These are phyloP conservation scores for Pitangus sulphuratus DNA, from an alignment of 2,797 vertebrate species.

Conservation along the genomic window DNA sequence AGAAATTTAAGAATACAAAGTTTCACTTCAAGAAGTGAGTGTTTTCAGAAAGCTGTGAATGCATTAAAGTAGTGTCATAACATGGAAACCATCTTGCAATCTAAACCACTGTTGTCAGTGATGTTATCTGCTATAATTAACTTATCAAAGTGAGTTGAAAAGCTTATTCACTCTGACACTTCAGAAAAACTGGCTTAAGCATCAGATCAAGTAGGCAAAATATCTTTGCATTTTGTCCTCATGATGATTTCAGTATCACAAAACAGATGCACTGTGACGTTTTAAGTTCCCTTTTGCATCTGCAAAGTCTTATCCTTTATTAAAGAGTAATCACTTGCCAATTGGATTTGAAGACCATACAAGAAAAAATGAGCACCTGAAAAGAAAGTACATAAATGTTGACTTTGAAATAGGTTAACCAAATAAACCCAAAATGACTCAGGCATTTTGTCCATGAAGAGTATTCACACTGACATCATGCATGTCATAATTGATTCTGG, in stretches of 20 bases:
- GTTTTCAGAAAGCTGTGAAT: background rate
- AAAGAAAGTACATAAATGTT: background rate
- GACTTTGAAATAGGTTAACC: background rate
- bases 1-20: conserved; percentile 1
- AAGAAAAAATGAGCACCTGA: background rate
- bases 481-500: background rate
- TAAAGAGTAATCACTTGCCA: conserved; percentile 2
- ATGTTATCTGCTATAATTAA: conserved; percentile 27
- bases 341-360: background rate
- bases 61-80: background rate
- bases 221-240: background rate
- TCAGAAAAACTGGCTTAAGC: background rate
- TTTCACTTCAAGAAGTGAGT: conserved; percentile 23
- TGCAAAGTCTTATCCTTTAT: background rate
- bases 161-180: background rate
- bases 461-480: background rate
- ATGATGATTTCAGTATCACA: background rate
- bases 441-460: background rate
- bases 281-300: conserved; percentile 1
- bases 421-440: background rate
- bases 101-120: background rate
- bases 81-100: conserved; percentile 17
- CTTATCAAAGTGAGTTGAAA: background rate
- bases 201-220: background rate
- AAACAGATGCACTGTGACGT: background rate